Conservation (phyloP, 2,888 invertebrate species). For the Aspidiotus rigidus region DNA sequence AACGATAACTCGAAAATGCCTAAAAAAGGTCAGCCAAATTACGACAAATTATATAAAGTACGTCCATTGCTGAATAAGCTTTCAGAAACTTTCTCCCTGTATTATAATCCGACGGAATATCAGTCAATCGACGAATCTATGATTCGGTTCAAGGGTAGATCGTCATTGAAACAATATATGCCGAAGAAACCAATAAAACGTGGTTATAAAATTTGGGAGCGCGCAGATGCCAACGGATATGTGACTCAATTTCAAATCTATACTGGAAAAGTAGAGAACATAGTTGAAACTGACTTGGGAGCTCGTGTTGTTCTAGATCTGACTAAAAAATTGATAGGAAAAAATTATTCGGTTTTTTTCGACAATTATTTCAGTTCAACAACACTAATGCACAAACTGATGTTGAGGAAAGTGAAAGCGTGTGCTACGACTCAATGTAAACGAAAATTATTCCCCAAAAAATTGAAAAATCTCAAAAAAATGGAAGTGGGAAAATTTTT, state of each 20-base stretch:
- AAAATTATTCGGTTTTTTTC: neutral
- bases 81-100: neutral
- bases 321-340: neutral
- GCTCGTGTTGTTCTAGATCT: slow-evolving; percentile 32
- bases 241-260: slow-evolving; percentile 25
- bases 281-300: slow-evolving; percentile 29
- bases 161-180: no score
- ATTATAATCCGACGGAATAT: slow-evolving; percentile 11
- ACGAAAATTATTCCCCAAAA: neutral
- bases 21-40: slow-evolving; percentile 19
- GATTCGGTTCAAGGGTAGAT: slow-evolving; percentile 33
- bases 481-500: neutral
- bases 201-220: slow-evolving; percentile 35
- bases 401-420: neutral
- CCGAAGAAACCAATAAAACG: slow-evolving; percentile 34
- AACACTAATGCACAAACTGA: neutral
- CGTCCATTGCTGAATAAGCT: slow-evolving; percentile 9
- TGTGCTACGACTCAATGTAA: neutral
- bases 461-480: neutral
- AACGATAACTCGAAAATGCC: slow-evolving; percentile 13
- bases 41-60: slow-evolving; percentile 26
- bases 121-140: slow-evolving; percentile 35
- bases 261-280: slow-evolving; percentile 35
- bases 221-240: slow-evolving; percentile 22
- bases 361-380: no score